Base-by-base conservation (phyloP, 1,140 invertebrate genomes). In the Bombyx mandarina region DNA sequence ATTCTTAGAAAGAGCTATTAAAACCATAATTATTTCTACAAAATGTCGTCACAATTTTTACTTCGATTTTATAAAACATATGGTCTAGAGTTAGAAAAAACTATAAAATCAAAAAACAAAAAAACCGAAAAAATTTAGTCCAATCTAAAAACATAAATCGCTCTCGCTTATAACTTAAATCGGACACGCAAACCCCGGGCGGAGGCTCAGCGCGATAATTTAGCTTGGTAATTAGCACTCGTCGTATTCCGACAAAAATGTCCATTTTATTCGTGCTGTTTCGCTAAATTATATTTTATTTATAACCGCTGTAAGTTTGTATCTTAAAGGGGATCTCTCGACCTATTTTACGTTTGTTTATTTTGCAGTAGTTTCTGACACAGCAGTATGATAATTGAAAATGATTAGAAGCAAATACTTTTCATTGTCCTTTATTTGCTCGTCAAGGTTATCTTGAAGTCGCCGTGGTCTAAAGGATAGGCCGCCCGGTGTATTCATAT, bases 141-240 rank as follows among this genome's bases (percentile, higher is more conserved):
- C 75, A 62, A 79, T 82, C 12, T 18, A 18, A 18, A 18, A 18
- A 18, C 12, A 18, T 18, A 18, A 18, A n/a, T n/a, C 58, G 65
- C 66, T 51, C 7, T 26, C 47, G 45, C 50, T 57, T 52, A n/a
- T 63, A 9, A 8, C 57, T 68, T 65, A 26, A 1, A 44, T 61
- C 69, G 7, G 4, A 7, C 22, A 53, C 48, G 8, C n/a, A 45
- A 35, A 51, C 43, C 61, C 50, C 18, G 50, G 42, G 42, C 50
- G 50, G 26, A 51, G 44, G 65, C 61, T 65, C 65, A 60, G 67
- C 66, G 72, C 75, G 63, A 79, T 83, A 84, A 82, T 82, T 82
- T 67, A 77, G 61, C 64, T 62, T 51, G 26, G 68, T 82, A 83
- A 82, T 83, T 85, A 85, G 80, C 73, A 80, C 75, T 82, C 77